Evolutionary conservation across 23 tunicate genomes (phyloP).

Genomic region (Styela plicata): DNA sequence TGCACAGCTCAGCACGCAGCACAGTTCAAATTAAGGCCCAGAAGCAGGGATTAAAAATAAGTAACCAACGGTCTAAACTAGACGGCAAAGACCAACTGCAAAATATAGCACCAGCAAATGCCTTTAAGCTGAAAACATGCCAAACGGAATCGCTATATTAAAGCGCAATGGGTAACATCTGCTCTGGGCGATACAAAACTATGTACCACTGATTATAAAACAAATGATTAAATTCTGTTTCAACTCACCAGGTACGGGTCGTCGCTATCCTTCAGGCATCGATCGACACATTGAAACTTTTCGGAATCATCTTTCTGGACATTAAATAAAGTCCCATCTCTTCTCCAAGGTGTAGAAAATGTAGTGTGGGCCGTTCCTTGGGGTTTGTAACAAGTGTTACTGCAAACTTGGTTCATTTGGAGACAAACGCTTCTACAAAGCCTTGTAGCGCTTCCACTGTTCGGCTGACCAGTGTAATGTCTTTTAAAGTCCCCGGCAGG

Average conservation of each 20-base stretch:
- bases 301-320: background rate
- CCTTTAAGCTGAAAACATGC: no score
- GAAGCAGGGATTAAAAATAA: no score
- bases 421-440: background rate
- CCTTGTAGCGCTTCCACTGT: background rate
- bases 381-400: background rate
- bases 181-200: no score
- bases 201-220: no score
- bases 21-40: no score
- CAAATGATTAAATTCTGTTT: no score
- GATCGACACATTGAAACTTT: background rate
- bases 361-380: constrained; percentile 9
- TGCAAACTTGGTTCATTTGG: background rate
- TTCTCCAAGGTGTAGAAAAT: background rate
- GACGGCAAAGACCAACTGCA: no score
- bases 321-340: background rate
- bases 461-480: background rate
- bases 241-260: background rate
- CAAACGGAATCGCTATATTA: no score
- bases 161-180: no score
- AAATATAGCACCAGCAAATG: no score
- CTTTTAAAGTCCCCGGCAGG: background rate
- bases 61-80: no score
- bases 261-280: background rate
- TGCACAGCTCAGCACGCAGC: no score